Conservation (phyloP, 37 sponge, comb jelly and placozoan genomes). For the Axinella damicornis region DNA sequence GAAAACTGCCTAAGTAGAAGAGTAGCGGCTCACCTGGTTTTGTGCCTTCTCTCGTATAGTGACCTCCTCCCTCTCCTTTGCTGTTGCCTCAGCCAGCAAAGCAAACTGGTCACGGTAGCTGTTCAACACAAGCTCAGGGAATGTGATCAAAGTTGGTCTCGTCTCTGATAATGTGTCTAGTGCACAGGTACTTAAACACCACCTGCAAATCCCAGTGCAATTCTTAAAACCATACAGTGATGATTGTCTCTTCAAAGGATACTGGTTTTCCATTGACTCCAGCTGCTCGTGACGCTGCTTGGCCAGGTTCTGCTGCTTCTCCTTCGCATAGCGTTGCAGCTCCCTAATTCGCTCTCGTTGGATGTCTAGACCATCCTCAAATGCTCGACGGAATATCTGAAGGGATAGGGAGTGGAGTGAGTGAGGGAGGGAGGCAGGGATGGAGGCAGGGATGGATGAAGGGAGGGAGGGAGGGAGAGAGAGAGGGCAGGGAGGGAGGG, state of each 20-base stretch:
- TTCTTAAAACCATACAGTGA: no score
- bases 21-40: constrained; percentile 18
- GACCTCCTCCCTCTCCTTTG: constrained; percentile 55
- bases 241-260: constrained; percentile 12
- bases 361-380: constrained; percentile 74
- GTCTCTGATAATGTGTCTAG: no score
- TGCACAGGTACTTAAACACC: no score
- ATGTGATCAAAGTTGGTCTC: no score
- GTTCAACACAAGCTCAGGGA: not conserved
- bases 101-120: constrained; percentile 76
- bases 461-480: no score
- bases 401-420: not conserved
- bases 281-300: constrained; percentile 35
- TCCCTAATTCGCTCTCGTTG: constrained; percentile 72
- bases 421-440: no score
- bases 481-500: no score
- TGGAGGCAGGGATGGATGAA: no score
- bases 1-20: no score
- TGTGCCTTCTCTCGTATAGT: constrained; percentile 62
- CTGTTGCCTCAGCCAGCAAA: constrained; percentile 65
- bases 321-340: constrained; percentile 59
- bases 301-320: constrained; percentile 39
- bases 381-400: constrained; percentile 64
- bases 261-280: constrained; percentile 82
- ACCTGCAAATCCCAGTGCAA: no score